These are phyloP conservation scores for Tiliacea aurago DNA, from an alignment of 2,888 invertebrate genomes.

Conservation along the genomic window DNA sequence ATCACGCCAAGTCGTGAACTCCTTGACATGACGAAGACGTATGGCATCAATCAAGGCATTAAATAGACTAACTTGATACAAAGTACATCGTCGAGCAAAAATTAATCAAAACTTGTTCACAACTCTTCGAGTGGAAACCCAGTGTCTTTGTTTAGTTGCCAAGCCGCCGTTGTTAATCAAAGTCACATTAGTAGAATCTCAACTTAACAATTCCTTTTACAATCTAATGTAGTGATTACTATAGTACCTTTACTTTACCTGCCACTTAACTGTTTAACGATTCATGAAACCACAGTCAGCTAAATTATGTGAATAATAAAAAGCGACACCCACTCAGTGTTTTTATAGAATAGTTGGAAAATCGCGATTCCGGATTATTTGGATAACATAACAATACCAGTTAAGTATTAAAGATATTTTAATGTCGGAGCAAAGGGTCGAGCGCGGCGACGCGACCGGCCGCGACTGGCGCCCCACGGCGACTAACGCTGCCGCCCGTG, in stretches of 20 bases:
- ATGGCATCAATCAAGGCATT: constrained; percentile 27
- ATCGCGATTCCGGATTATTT: constrained; percentile 27
- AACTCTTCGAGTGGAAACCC: constrained; percentile 35
- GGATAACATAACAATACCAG: constrained; percentile 45
- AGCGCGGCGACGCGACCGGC: constrained; percentile 69
- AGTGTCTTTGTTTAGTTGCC: constrained; percentile 32
- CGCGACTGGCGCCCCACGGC: constrained; percentile 72
- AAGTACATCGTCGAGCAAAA: constrained; percentile 32
- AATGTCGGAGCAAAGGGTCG: constrained; percentile 18
- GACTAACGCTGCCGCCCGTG: constrained; percentile 58
- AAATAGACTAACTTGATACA: constrained; percentile 42
- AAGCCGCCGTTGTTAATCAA: constrained; percentile 44
- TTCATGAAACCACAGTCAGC: constrained; percentile 67
- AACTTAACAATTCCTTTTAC: constrained; percentile 49
- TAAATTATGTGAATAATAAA: constrained; percentile 32
- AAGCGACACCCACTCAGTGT: constrained; percentile 33
- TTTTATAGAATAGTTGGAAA: constrained; percentile 12
- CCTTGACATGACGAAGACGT: constrained; percentile 22
- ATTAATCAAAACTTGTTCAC: constrained; percentile 55
- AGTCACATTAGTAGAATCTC: constrained; percentile 46
- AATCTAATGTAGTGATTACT: constrained; percentile 58
- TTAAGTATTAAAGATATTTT: constrained; percentile 47
- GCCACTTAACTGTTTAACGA: constrained; percentile 62
- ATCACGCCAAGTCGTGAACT: constrained; percentile 32
- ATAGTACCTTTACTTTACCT: constrained; percentile 57